Conservation (phyloP, 2,888 invertebrate species). For the Eugnorisma glareosa region DNA sequence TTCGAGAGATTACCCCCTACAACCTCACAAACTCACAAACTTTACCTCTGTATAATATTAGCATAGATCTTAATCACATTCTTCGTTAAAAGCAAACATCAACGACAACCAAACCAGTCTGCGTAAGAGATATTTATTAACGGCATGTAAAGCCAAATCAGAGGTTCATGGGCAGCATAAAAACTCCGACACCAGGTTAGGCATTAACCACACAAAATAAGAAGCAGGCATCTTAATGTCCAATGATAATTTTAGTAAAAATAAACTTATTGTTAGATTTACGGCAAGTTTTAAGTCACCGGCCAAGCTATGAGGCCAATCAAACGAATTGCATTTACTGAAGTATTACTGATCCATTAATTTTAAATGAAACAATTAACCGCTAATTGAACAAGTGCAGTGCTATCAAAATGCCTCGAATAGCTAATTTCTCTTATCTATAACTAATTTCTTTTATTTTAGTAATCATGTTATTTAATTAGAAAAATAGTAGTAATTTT, state of each 20-base stretch:
- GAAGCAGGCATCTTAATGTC: too few species aligned
- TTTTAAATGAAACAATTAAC: background rate
- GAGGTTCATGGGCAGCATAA: too few species aligned
- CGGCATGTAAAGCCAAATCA: too few species aligned
- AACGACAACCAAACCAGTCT: too few species aligned
- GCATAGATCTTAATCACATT: too few species aligned
- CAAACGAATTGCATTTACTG: background rate
- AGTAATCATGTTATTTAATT: background rate
- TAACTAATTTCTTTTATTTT: background rate
- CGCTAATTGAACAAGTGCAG: slow-evolving; percentile 10
- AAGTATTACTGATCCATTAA: background rate
- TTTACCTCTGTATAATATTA: too few species aligned
- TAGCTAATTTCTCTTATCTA: background rate
- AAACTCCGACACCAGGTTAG: too few species aligned
- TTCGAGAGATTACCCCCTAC: too few species aligned
- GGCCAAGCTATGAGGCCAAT: background rate
- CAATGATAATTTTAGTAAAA: background rate
- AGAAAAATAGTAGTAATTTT: background rate
- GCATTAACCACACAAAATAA: too few species aligned
- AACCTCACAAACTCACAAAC: too few species aligned
- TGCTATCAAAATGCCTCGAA: background rate
- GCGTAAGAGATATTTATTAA: too few species aligned
- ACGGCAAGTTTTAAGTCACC: background rate
- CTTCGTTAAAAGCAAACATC: too few species aligned
- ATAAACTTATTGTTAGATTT: background rate